These are phyloP conservation scores for Nebria salina DNA, from an alignment of 2,888 invertebrate species.

Conservation along the genomic window DNA sequence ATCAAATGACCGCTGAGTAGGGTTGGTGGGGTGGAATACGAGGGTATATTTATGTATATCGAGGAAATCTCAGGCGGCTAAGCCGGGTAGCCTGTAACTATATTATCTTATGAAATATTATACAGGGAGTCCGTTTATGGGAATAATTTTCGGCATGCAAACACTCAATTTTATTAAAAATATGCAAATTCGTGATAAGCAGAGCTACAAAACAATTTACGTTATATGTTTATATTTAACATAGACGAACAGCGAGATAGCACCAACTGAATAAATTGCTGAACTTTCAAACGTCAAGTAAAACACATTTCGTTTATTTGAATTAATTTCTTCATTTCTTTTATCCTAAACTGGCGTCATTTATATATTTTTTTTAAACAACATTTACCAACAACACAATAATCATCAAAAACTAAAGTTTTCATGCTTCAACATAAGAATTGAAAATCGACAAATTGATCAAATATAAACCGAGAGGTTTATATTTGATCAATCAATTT, in stretches of 20 bases:
- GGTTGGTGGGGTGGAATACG: slow-evolving; percentile 15
- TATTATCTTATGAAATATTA: slow-evolving; percentile 45
- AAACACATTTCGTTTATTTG: neutral
- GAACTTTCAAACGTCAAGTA: neutral
- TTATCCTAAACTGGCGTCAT: no score
- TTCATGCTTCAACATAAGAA: no score
- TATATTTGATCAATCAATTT: no score
- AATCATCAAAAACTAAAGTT: no score
- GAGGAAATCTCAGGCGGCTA: slow-evolving; percentile 26
- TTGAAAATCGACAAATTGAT: no score
- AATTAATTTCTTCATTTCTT: neutral
- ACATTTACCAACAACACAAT: no score
- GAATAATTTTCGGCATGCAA: slow-evolving; percentile 45
- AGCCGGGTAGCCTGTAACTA: slow-evolving; percentile 10
- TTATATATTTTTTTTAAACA: no score
- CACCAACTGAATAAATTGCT: slow-evolving; percentile 2
- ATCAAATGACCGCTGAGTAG: slow-evolving; percentile 10
- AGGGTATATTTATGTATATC: slow-evolving; percentile 18
- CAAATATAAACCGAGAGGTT: no score
- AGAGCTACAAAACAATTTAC: slow-evolving; percentile 43
- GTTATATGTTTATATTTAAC: slow-evolving; percentile 18
- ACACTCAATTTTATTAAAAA: slow-evolving; percentile 46
- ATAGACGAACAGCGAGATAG: slow-evolving; percentile 5
- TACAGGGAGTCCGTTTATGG: slow-evolving; percentile 35
- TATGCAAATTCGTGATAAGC: slow-evolving; percentile 44